Percentiles rank a stretch among this genome's conserved stretches.
These are phyloP conservation scores for Acromyrmex charruanus DNA, from an alignment of 1,140 invertebrate genomes.

Conservation along the genomic window DNA sequence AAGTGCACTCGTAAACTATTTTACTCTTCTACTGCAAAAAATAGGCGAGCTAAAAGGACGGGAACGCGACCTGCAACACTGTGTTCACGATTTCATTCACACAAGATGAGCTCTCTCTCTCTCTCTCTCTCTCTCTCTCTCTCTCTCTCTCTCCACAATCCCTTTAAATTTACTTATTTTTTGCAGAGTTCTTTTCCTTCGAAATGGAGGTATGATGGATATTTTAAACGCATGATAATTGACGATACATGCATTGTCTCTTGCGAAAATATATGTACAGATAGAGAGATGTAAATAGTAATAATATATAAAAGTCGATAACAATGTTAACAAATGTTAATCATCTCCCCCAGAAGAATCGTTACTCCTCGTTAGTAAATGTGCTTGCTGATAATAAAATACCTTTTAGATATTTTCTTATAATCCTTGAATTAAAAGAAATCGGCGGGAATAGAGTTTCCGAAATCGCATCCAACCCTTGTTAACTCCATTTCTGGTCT, in stretches of 20 bases:
- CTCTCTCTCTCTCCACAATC: background rate
- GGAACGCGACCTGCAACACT: conserved; percentile 28
- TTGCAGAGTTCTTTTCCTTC: conserved; percentile 43
- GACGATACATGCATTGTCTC: conserved; percentile 61
- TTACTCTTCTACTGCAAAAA: conserved; percentile 56
- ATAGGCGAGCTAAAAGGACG: conserved; percentile 54
- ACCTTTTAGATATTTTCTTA: background rate
- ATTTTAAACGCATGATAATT: conserved; percentile 48
- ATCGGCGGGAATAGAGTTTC: conserved; percentile 5
- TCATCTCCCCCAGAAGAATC: background rate
- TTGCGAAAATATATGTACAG: conserved; percentile 37
- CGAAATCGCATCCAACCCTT: background rate
- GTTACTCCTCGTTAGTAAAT: background rate
- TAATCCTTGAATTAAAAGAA: conserved; percentile 47
- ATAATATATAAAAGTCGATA: conserved; percentile 42
- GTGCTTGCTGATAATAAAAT: background rate
- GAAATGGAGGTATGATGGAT: conserved; percentile 46
- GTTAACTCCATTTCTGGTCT: background rate
- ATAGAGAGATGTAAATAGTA: conserved; percentile 12
- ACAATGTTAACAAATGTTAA: conserved; percentile 35
- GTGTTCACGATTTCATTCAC: conserved; percentile 32
- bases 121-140: background rate
- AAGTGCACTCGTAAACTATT: conserved; percentile 61
- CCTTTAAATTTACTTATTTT: conserved; percentile 56
- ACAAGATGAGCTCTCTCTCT: background rate